A percentile compares a stretch with the other conserved stretches of the same genome.
These are phyloP conservation scores for Aramus guarauna DNA, from an alignment of 2,113 vertebrate species.

Conservation along the genomic window DNA sequence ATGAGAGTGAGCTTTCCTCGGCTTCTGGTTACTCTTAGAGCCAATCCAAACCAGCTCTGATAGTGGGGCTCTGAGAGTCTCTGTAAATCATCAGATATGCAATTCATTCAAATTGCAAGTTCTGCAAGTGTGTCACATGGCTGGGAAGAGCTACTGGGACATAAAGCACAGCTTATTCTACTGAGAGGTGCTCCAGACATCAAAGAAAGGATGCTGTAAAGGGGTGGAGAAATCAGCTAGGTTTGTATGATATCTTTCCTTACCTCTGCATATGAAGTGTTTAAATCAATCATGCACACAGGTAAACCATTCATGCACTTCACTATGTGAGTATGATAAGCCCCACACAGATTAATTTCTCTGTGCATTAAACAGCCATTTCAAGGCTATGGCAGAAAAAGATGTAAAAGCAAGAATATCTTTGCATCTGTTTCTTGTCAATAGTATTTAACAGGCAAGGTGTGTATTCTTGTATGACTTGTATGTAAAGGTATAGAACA, in stretches of 20 bases:
- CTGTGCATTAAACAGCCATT: not conserved
- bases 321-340: not conserved
- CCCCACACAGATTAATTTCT: not conserved
- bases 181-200: not conserved
- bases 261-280: not conserved
- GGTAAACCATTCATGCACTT: not conserved
- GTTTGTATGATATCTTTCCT: not conserved
- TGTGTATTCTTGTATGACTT: not conserved
- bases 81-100: not conserved
- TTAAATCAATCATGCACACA: not conserved
- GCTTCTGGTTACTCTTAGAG: not conserved
- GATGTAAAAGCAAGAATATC: not conserved
- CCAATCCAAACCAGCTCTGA: not conserved
- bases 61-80: not conserved
- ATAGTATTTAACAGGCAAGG: not conserved
- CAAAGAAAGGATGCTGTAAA: not conserved
- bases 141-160: not conserved
- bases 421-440: not conserved
- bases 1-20: not conserved
- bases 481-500: not conserved
- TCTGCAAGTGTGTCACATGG: not conserved
- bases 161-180: not conserved
- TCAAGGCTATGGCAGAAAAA: not conserved
- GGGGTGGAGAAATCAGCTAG: not conserved
- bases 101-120: not conserved